Percentiles rank a stretch among this genome's conserved stretches.
Conservation (phyloP, 2,797 vertebrate species). For the Enteromius fasciolatus region DNA sequence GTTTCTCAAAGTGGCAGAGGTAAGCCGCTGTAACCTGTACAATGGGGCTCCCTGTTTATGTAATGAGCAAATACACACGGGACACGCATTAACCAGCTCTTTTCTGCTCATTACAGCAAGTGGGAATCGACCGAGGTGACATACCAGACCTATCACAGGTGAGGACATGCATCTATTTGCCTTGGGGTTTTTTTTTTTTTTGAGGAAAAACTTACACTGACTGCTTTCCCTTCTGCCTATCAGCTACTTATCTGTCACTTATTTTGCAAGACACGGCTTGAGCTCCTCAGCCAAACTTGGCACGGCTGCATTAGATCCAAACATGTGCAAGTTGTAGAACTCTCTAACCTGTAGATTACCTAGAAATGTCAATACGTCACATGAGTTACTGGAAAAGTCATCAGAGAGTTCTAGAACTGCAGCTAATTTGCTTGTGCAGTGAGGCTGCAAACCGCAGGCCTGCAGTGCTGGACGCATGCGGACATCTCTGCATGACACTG, state of each 20-base stretch:
- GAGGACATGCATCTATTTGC: slow-evolving; percentile 50
- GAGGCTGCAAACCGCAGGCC: background rate
- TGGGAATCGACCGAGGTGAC: slow-evolving; percentile 95
- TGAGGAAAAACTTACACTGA: background rate
- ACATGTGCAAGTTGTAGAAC: slow-evolving; percentile 20
- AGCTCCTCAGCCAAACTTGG: slow-evolving; percentile 3
- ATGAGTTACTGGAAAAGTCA: slow-evolving; percentile 2
- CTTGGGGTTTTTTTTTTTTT: background rate
- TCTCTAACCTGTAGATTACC: slow-evolving; percentile 3
- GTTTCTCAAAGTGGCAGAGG: slow-evolving; percentile 96
- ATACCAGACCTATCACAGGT: slow-evolving; percentile 97
- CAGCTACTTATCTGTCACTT: background rate
- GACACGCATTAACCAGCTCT: background rate
- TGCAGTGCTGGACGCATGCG: slow-evolving; percentile 45
- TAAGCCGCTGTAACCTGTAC: slow-evolving; percentile 64
- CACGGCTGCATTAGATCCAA: background rate
- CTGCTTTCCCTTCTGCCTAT: background rate
- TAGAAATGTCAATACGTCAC: background rate
- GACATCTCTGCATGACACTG: slow-evolving; percentile 63
- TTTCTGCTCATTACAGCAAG: slow-evolving; percentile 83
- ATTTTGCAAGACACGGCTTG: slow-evolving; percentile 5
- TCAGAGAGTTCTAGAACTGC: slow-evolving; percentile 32
- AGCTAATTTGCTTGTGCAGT: slow-evolving; percentile 32
- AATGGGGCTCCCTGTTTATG: background rate
- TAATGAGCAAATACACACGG: background rate